Conservation (phyloP, 2,113 vertebrate genomes). For the Sylvicapra grimmia region DNA sequence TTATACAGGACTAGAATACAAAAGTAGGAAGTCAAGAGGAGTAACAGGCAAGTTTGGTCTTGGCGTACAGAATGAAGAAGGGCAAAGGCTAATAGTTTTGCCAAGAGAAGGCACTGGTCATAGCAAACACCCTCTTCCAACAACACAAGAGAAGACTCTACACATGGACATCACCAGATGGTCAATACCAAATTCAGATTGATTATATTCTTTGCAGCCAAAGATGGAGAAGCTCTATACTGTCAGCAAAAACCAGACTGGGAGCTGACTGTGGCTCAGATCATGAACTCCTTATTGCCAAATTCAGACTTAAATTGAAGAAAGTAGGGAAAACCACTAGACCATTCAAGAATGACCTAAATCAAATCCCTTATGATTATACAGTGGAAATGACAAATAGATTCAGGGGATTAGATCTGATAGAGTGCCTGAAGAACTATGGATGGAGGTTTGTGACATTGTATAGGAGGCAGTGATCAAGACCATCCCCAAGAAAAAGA, state of each 20-base stretch:
- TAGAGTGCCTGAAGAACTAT: neutral
- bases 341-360: neutral
- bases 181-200: neutral
- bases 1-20: neutral
- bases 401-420: neutral
- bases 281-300: neutral
- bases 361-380: neutral
- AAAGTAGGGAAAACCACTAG: neutral
- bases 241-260: neutral
- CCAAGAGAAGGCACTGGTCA: neutral
- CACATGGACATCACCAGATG: neutral
- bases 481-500: neutral
- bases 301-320: neutral
- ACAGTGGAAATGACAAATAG: neutral
- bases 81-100: neutral
- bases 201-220: neutral
- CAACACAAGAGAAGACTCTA: neutral
- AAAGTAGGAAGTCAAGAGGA: neutral
- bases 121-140: neutral
- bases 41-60: neutral
- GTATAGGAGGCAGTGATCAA: neutral
- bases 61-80: neutral
- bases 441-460: neutral
- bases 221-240: neutral
- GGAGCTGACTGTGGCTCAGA: neutral